phyloP scores from a whole-genome alignment of 2,113 vertebrate genomes.

The Odontesthes bonariensis region DNA sequence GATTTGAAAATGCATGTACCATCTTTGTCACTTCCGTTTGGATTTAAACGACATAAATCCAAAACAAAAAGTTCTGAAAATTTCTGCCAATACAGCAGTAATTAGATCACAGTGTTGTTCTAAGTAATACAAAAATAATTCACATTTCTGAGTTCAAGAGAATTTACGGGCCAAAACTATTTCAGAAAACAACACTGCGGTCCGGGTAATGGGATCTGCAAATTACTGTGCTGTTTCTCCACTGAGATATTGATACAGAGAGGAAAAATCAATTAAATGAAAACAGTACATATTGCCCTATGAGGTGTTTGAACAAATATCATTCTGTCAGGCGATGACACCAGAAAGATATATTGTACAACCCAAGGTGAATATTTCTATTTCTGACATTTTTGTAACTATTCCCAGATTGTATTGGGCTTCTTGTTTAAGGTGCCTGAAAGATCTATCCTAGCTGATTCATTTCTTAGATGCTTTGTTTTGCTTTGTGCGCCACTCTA shows the following conservation, averaged over 20 bases:
- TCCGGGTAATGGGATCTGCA: slow-evolving; percentile 43
- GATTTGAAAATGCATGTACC: too few relatives aligned
- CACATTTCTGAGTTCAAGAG: slow-evolving; percentile 21
- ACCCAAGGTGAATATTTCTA: slow-evolving; percentile 73
- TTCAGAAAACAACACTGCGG: slow-evolving; percentile 24
- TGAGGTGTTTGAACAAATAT: slow-evolving; percentile 58
- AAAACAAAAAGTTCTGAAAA: not conserved
- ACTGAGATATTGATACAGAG: slow-evolving; percentile 52
- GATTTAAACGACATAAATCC: slow-evolving; percentile 11
- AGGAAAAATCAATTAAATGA: slow-evolving; percentile 62
- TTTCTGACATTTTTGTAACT: slow-evolving; percentile 69
- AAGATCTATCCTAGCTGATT: slow-evolving; percentile 74
- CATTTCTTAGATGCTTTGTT: slow-evolving; percentile 75
- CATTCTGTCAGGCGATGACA: slow-evolving; percentile 54
- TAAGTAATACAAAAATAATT: slow-evolving; percentile 37
- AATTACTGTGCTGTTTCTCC: slow-evolving; percentile 57
- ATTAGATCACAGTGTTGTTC: slow-evolving; percentile 1
- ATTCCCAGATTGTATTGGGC: slow-evolving; percentile 61
- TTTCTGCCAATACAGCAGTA: slow-evolving; percentile 14
- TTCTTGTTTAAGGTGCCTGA: slow-evolving; percentile 71
- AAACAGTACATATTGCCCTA: slow-evolving; percentile 52
- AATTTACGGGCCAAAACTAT: slow-evolving; percentile 21
- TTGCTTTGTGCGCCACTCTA: slow-evolving; percentile 57
- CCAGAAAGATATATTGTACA: slow-evolving; percentile 50
- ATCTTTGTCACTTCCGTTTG: too few relatives aligned